Base-by-base conservation (phyloP, 1,140 invertebrate species). In the Drosophila subobscura region DNA sequence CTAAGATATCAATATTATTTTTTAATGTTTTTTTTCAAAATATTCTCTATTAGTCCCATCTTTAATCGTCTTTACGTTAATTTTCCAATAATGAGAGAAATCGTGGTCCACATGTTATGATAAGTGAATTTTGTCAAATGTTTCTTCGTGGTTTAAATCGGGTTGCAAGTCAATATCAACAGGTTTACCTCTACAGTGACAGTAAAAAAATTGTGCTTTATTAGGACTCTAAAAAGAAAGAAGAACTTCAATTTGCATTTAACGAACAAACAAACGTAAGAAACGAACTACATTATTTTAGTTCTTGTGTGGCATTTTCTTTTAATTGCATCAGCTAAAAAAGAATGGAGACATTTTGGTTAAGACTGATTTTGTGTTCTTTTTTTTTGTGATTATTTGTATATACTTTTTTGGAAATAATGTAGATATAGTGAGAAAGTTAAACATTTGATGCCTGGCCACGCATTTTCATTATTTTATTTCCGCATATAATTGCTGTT, bases 381-480 rank as follows among this genome's bases (percentile, higher is more conserved):
- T 67, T 61, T 5, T 23, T 46, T 54, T 55, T 25, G n/a, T 40
- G 16, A 1, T 52, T 50, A 33, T 61, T 64, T 56, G 0, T 20
- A 20, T 20, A 1, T 20, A 20, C 1, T 53, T 63, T 65, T 22
- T 52, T 73, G 40, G 45, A 81, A 86, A 75, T 77, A 23, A 79
- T 66, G 67, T 63, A 79, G 68, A 58, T 65, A 67, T 46, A 29
- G 78, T 83, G 75, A 83, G 59, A 64, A 77, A 52, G 57, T 72
- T 65, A 67, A 84, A 72, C 61, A 60, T 71, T 88, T 84, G 71
- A 89, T 90, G 89, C 89, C 83, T 89, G 88, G 89, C 89, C 89
- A 90, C 89, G 89, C 89, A 90, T 90, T 90, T 86, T 72, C 63
- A 68, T 79, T 47, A 64, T 77, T 78, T 55, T 44, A 60, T 52